These are phyloP conservation scores for Pyralis farinalis DNA, from an alignment of 2,888 invertebrate species.

Conservation along the genomic window DNA sequence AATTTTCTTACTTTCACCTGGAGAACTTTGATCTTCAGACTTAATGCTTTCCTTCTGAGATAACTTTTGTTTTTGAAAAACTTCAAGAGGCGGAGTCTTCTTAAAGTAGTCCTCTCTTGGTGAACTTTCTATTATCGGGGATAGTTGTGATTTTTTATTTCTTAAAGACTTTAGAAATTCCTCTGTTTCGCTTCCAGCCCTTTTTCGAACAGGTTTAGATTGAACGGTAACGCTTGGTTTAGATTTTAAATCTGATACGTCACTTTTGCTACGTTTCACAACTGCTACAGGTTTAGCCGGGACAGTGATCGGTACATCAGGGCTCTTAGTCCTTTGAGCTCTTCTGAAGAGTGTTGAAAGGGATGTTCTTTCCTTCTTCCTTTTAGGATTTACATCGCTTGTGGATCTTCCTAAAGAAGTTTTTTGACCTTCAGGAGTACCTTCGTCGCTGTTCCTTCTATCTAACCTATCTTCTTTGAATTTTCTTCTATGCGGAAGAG, in stretches of 20 bases:
- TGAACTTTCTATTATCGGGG: conserved; percentile 89
- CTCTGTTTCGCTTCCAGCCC: conserved; percentile 83
- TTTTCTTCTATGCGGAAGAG: conserved; percentile 83
- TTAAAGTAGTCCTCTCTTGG: conserved; percentile 86
- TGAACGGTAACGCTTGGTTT: conserved; percentile 63
- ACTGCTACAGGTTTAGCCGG: conserved; percentile 56
- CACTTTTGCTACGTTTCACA: conserved; percentile 83
- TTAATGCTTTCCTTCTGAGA: conserved; percentile 46
- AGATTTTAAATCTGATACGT: conserved; percentile 83
- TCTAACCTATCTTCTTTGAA: conserved; percentile 59
- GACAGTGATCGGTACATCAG: conserved; percentile 74
- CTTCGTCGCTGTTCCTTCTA: conserved; percentile 80
- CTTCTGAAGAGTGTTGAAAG: conserved; percentile 85
- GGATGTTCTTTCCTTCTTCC: conserved; percentile 80
- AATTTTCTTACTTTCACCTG: conserved; percentile 56
- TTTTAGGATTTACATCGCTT: conserved; percentile 77
- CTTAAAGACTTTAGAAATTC: conserved; percentile 76
- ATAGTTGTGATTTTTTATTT: conserved; percentile 85
- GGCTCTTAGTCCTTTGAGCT: conserved; percentile 75
- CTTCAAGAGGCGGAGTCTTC: conserved; percentile 62
- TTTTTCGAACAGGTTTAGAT: conserved; percentile 75
- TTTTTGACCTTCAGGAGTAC: conserved; percentile 48
- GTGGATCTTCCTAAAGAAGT: conserved; percentile 75
- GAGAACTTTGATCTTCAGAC: conserved; percentile 39
- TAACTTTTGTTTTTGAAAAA: conserved; percentile 56